These are phyloP conservation scores for Panopea generosa DNA, from an alignment of 2,888 invertebrate species.

Conservation along the genomic window DNA sequence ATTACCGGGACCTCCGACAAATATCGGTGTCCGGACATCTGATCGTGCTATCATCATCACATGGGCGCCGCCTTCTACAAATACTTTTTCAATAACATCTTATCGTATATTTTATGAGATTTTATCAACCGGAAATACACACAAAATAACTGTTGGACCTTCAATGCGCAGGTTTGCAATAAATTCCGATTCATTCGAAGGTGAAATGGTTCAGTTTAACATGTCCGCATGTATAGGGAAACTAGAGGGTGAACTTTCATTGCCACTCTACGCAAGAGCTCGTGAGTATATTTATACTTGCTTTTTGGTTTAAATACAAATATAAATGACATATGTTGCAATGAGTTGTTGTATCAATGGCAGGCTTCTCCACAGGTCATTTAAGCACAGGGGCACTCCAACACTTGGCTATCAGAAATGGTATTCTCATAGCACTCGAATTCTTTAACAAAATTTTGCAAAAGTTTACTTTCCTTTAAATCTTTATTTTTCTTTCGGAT, in stretches of 20 bases:
- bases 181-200: constrained; percentile 32
- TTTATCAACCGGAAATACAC: background rate
- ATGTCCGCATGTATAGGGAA: constrained; percentile 32
- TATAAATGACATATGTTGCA: too few species aligned
- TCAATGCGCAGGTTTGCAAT: constrained; percentile 38
- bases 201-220: constrained; percentile 26
- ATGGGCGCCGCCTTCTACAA: constrained; percentile 43
- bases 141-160: constrained; percentile 18
- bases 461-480: too few species aligned
- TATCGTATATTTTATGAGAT: constrained; percentile 36
- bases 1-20: constrained; percentile 42
- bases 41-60: constrained; percentile 36
- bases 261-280: constrained; percentile 27
- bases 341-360: too few species aligned
- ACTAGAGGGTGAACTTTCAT: constrained; percentile 27
- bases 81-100: constrained; percentile 41
- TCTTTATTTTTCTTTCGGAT: too few species aligned
- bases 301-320: background rate
- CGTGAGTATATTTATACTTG: constrained; percentile 51
- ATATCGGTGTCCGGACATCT: constrained; percentile 7
- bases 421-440: too few species aligned
- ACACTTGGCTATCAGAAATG: too few species aligned
- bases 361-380: too few species aligned
- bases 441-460: too few species aligned
- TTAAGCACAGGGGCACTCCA: too few species aligned